phyloP scores from a whole-genome alignment of 1,140 invertebrate genomes.

The Leptoteleia sp. region DNA sequence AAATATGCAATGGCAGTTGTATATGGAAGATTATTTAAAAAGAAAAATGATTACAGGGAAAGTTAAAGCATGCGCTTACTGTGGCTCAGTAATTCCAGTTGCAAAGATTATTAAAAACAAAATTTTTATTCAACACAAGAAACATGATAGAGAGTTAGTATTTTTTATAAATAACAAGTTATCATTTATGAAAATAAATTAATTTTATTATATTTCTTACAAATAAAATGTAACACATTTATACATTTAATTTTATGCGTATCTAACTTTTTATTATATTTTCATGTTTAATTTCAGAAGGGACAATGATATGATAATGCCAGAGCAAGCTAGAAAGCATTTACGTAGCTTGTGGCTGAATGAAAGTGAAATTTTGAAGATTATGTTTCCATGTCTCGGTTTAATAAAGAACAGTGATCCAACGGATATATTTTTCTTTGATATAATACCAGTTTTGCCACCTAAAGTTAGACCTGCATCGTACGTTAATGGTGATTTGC shows the following conservation, averaged over 20 bases:
- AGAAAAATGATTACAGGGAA: conserved; percentile 74
- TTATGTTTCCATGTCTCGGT: conserved; percentile 88
- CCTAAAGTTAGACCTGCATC: conserved; percentile 91
- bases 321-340: conserved; percentile 86
- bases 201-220: no score
- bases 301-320: conserved; percentile 76
- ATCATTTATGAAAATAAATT: no score
- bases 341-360: conserved; percentile 89
- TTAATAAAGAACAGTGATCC: conserved; percentile 83
- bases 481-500: conserved; percentile 85
- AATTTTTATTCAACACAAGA: conserved; percentile 39
- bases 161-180: neutral
- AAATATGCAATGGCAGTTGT: conserved; percentile 83
- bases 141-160: conserved; percentile 8
- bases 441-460: conserved; percentile 92
- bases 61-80: conserved; percentile 84
- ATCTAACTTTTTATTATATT: no score
- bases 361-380: conserved; percentile 86
- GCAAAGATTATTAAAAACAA: conserved; percentile 82
- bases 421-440: conserved; percentile 94
- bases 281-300: neutral
- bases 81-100: conserved; percentile 83
- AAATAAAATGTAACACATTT: no score
- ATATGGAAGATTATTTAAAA: conserved; percentile 83
- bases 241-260: no score